A percentile compares a stretch with the other conserved stretches of the same genome.
Evolutionary conservation across 2,113 vertebrate genomes (phyloP).

Genomic region (Cinclus cinclus): DNA sequence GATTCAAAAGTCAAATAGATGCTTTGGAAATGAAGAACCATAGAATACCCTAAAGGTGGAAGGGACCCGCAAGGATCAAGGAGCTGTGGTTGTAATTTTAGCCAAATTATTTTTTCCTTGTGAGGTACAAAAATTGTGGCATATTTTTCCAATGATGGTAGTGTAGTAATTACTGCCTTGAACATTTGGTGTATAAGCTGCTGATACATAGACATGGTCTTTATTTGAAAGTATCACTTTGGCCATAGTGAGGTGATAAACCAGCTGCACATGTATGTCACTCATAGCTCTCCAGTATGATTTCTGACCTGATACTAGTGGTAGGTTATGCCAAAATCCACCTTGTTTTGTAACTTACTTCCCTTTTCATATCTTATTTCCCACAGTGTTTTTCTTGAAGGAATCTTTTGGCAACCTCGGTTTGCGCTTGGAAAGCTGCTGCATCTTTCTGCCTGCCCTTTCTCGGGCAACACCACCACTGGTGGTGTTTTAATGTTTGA

Average conservation of each 20-base stretch:
- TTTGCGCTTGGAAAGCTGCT: background rate
- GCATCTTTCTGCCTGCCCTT: background rate
- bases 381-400: background rate
- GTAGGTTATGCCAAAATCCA: background rate
- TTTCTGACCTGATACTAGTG: background rate
- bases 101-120: background rate
- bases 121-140: background rate
- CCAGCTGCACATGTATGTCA: accelerated
- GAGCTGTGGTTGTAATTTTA: background rate
- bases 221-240: background rate
- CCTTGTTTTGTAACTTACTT: background rate
- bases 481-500: background rate
- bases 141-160: background rate
- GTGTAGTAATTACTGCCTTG: background rate
- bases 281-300: background rate
- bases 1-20: background rate
- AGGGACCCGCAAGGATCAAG: background rate
- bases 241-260: background rate
- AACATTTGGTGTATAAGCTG: background rate
- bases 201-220: background rate
- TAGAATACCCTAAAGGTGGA: background rate
- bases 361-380: background rate
- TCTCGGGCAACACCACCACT: background rate
- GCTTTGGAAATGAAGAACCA: background rate
- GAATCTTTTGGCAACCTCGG: background rate